These are phyloP conservation scores for Macrobrachium nipponense DNA, from an alignment of 1,140 invertebrate species.

Conservation along the genomic window DNA sequence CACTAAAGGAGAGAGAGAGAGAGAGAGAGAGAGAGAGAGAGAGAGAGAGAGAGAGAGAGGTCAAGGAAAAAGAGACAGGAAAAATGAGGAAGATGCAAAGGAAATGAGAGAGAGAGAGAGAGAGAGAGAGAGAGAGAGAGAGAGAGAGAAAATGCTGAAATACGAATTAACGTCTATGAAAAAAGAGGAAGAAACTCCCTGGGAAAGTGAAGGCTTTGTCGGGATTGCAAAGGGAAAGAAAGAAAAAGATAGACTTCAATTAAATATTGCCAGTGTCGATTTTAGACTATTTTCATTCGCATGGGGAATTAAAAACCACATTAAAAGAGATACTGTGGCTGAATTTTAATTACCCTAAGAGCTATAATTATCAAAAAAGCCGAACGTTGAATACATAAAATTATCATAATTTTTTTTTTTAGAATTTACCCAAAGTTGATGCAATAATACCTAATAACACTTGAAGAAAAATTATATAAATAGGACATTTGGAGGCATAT, in stretches of 20 bases:
- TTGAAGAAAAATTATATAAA: too few relatives aligned
- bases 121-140: background rate
- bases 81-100: background rate
- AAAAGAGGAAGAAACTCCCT: background rate
- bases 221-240: background rate
- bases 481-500: too few relatives aligned
- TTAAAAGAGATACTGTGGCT: too few relatives aligned
- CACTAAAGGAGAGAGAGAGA: background rate
- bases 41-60: background rate
- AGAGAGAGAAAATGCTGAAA: background rate
- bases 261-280: background rate
- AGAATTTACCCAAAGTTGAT: too few relatives aligned
- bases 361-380: too few relatives aligned
- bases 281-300: background rate
- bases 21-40: background rate
- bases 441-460: too few relatives aligned
- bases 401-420: too few relatives aligned
- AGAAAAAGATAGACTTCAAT: background rate
- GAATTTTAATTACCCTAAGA: too few relatives aligned
- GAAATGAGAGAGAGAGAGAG: background rate
- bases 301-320: too few relatives aligned
- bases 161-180: background rate
- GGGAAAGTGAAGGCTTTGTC: too few relatives aligned
- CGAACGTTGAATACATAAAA: too few relatives aligned
- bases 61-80: background rate